These are phyloP conservation scores for Marisa cornuarietis DNA, from an alignment of 1,140 invertebrate genomes.

Conservation along the genomic window DNA sequence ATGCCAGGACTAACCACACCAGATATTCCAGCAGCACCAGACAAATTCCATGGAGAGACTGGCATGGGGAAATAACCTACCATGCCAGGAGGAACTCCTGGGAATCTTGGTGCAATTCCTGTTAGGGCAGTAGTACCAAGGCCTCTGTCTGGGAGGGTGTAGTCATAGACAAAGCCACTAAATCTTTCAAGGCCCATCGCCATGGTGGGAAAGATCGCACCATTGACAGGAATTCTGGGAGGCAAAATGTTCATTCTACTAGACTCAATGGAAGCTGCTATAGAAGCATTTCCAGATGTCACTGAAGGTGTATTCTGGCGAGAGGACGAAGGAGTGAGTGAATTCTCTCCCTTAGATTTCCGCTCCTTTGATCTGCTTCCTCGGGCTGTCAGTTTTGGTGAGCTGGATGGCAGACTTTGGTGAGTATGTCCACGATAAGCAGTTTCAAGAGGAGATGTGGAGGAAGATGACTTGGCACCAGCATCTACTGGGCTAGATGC, in stretches of 20 bases:
- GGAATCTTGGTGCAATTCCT: conserved; percentile 16
- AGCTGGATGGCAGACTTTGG: neutral
- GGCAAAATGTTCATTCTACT: neutral
- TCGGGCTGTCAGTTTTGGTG: neutral
- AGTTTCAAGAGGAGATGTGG: neutral
- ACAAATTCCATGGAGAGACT: conserved; percentile 38
- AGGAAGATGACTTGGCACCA: neutral
- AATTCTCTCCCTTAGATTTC: conserved; percentile 15
- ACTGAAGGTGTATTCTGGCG: conserved; percentile 1
- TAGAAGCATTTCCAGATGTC: neutral
- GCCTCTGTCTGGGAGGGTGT: conserved; percentile 59
- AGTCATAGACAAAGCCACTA: conserved; percentile 47
- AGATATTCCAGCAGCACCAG: conserved; percentile 32
- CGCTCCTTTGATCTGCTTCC: conserved; percentile 9
- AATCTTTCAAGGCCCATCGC: conserved; percentile 13
- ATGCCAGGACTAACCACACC: conserved; percentile 30
- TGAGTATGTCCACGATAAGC: neutral
- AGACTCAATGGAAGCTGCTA: neutral
- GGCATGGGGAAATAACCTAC: conserved; percentile 39
- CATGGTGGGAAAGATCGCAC: conserved; percentile 18
- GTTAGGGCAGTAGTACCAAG: conserved; percentile 35
- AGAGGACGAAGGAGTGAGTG: neutral
- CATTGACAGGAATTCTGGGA: conserved; percentile 18
- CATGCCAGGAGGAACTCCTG: conserved; percentile 27
- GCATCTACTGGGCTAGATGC: neutral